A percentile compares a stretch with the other conserved stretches of the same genome.
Evolutionary conservation across 1,140 invertebrate genomes (phyloP).

Genomic region (Zaprionus tsacasi): DNA sequence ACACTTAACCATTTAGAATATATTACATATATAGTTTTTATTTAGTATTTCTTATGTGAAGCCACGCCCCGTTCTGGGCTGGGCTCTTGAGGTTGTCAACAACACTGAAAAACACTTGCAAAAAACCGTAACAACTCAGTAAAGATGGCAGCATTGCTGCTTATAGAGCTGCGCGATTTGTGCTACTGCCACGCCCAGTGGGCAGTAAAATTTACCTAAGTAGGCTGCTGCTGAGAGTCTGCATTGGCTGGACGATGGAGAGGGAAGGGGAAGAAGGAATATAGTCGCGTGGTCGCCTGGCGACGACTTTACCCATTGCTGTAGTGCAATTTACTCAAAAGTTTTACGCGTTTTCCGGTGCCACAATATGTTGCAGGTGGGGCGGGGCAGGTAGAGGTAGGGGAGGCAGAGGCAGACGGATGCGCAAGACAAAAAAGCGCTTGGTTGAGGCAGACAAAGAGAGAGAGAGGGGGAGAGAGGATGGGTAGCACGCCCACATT

Average conservation of each 20-base stretch:
- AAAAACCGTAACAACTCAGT: neutral
- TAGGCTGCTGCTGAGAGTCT: slow-evolving; percentile 39
- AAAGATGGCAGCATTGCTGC: neutral
- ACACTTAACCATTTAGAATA: neutral
- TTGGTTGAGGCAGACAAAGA: neutral
- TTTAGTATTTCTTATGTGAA: neutral
- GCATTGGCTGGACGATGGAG: slow-evolving; percentile 13
- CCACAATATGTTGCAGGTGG: slow-evolving; percentile 32
- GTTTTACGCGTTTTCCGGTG: slow-evolving; percentile 50
- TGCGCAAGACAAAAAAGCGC: slow-evolving; percentile 30
- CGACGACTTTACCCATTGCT: slow-evolving; percentile 45
- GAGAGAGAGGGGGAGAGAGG: neutral
- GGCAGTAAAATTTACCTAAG: slow-evolving; percentile 46
- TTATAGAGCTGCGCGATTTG: slow-evolving; percentile 6
- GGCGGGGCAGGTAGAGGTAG: too few relatives aligned
- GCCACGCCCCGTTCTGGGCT: slow-evolving; percentile 1
- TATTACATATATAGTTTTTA: neutral
- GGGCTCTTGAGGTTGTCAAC: slow-evolving; percentile 27
- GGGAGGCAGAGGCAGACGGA: neutral
- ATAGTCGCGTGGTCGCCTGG: slow-evolving; percentile 38
- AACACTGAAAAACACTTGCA: slow-evolving; percentile 9
- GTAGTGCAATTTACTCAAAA: slow-evolving; percentile 52
- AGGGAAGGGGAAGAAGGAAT: slow-evolving; percentile 14
- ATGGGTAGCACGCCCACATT: slow-evolving; percentile 31
- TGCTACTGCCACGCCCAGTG: slow-evolving; percentile 33